phyloP scores from a whole-genome alignment of 2,797 vertebrate species.

The Gymnothorax javanicus region DNA sequence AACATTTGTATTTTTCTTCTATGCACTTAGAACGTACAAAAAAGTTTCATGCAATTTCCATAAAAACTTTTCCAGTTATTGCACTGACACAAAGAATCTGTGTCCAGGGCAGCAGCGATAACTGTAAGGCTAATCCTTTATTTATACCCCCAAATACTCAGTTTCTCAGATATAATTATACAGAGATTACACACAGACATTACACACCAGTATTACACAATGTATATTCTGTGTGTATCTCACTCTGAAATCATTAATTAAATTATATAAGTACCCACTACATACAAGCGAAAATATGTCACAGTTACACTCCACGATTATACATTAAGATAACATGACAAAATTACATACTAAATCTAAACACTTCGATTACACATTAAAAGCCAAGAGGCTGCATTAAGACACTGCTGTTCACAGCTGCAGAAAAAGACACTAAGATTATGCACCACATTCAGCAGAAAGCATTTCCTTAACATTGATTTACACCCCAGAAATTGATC shows the following conservation, averaged over 20 bases:
- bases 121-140: no score
- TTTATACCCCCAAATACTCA: no score
- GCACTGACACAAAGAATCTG: no score
- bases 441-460: not conserved
- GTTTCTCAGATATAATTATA: not conserved
- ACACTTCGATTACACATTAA: not conserved
- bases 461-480: not conserved
- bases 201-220: not conserved
- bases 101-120: no score
- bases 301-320: not conserved
- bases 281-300: not conserved
- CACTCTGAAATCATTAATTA: no score
- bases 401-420: not conserved
- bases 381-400: no score
- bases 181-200: not conserved
- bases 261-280: not conserved
- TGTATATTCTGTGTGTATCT: no score
- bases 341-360: not conserved
- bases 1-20: no score
- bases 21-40: no score
- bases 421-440: not conserved
- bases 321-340: not conserved
- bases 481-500: not conserved
- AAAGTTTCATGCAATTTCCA: no score
- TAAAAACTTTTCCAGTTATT: no score